phyloP scores from a whole-genome alignment of 2,888 invertebrate species.

The Xylota segnis region DNA sequence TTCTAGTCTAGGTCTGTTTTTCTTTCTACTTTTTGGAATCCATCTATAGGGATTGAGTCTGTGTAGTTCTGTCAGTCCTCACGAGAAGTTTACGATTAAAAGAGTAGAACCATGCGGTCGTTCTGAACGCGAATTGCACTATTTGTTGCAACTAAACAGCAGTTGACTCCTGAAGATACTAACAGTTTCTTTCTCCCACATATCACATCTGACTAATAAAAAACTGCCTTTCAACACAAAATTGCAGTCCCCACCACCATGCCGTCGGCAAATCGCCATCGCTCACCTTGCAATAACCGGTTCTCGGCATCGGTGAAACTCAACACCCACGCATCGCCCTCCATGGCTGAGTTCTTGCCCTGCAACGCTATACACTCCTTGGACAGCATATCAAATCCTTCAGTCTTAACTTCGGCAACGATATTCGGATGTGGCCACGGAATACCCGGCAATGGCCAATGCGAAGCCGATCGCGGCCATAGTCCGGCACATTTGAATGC shows the following conservation, averaged over 20 bases:
- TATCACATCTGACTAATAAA: no score
- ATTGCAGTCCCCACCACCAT: constrained; percentile 4
- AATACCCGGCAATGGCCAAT: constrained; percentile 96
- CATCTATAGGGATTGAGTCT: no score
- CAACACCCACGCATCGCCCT: constrained; percentile 98
- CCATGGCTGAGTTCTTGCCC: constrained; percentile 95
- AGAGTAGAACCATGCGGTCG: no score
- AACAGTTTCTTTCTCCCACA: no score
- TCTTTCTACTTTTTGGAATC: no score
- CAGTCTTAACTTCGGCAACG: constrained; percentile 96
- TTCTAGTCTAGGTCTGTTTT: no score
- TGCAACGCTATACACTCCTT: constrained; percentile 94
- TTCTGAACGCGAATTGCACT: no score
- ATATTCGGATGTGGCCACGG: constrained; percentile 97
- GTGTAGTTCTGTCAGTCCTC: no score
- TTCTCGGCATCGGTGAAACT: constrained; percentile 97
- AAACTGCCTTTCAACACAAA: not conserved
- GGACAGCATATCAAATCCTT: constrained; percentile 97
- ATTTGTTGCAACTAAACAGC: no score
- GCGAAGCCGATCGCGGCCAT: constrained; percentile 97
- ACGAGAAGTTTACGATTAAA: no score
- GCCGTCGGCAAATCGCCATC: constrained; percentile 76
- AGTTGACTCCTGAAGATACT: no score
- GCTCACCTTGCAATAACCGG: constrained; percentile 90
- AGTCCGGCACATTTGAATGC: constrained; percentile 97